Evolutionary conservation across 2,113 vertebrate species (phyloP).

Genomic region (Aphyosemion australe): DNA sequence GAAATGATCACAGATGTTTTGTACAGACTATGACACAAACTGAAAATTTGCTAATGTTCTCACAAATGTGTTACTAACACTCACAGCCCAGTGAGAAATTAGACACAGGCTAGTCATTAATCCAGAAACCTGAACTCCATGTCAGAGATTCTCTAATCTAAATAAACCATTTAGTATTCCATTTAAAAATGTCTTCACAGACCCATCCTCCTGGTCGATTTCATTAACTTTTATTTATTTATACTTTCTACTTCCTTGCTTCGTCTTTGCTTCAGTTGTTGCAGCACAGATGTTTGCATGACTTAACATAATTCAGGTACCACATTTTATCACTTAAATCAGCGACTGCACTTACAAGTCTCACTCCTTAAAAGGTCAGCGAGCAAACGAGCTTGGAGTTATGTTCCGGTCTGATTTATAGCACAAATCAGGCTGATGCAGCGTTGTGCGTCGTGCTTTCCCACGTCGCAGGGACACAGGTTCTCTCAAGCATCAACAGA

Average conservation of each 20-base stretch:
- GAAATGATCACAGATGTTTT: too few species aligned
- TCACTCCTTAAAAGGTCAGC: conserved; percentile 62
- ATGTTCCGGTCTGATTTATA: conserved; percentile 48
- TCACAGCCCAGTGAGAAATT: too few species aligned
- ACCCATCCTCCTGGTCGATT: not conserved
- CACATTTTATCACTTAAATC: conserved; percentile 66
- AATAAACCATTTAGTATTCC: not conserved
- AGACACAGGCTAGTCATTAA: too few species aligned
- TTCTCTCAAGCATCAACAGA: conserved; percentile 24
- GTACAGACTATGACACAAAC: too few species aligned
- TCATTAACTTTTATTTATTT: not conserved
- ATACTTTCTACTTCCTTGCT: conserved; percentile 11
- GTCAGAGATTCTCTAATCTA: too few species aligned
- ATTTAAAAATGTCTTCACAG: conserved; percentile 2
- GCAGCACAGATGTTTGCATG: conserved; percentile 1
- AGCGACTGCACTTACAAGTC: conserved; percentile 42
- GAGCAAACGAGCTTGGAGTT: conserved; percentile 53
- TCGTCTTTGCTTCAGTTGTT: conserved; percentile 4
- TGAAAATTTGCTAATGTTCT: too few species aligned
- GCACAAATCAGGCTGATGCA: conserved; percentile 40
- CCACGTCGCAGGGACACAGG: conserved; percentile 5
- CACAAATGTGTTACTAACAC: too few species aligned
- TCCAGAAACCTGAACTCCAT: too few species aligned
- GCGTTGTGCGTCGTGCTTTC: conserved; percentile 25
- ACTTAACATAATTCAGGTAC: conserved; percentile 15